Base-by-base conservation (phyloP, 2,888 invertebrate species). In the Thyatira batis region DNA sequence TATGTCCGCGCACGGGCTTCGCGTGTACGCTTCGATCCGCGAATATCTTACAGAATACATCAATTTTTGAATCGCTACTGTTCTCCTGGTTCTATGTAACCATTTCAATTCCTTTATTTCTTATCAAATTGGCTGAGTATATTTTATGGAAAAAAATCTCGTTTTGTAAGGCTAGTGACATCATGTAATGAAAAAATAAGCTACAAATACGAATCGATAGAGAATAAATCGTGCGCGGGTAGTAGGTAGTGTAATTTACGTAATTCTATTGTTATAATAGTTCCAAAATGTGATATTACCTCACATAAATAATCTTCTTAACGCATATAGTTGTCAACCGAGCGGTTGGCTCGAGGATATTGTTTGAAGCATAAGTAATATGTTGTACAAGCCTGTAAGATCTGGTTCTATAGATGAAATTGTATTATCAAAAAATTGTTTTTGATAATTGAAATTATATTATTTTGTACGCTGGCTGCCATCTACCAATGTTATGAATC, bases 171-270 rank as follows among this genome's bases (percentile, higher is more conserved):
- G 39, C 39, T 39, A 39, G 39, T 39, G 39, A 39, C 39, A 39
- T 33, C 13, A 33, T 13, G 4, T 17, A 39, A 13, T 3, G 5
- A 3, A 13, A 13, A 33, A 3, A 4, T 30, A 33, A 13, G 2
- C 4, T 1, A 33, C 11, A 6, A 4, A 23, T 51, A 57, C 60
- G 25, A 21, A 33, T n/a, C 21, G 10, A 50, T 23, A 17, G 13
- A 39, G 21, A 28, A 20, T 20, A 65, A 69, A 71, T 71, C 62
- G 71, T 71, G 73, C 71, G 78, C 72, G 72, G 67, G 54, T 53
- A 58, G 68, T 85, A 85, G 84, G 53, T 87, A 86, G 85, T 70
- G 66, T 85, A 83, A 84, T 83, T 82, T 78, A 78, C 78, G 71
- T 71, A 73, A 69, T 73, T 68, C 55, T 21, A 63, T 65, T 54